Evolutionary conservation across 1,140 invertebrate genomes (phyloP), one percentile per base, ranked within the genome.

Genomic region (Chironomus striatipennis): DNA sequence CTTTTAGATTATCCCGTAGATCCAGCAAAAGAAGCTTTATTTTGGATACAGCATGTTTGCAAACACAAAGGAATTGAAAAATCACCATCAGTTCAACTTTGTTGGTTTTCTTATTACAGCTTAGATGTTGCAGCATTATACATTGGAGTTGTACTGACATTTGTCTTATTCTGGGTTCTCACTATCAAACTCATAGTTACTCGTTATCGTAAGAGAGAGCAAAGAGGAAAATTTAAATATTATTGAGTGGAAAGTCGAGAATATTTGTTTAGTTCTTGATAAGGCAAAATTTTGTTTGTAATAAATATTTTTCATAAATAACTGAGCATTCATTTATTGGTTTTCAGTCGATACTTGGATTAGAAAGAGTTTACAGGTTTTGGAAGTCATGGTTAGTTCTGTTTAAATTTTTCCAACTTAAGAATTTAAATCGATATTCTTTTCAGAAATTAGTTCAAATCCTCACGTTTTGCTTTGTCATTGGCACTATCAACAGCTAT

Each of bases 121-220:
- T n/a, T 57, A 5, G 47, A 57, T 57, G 47, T 57, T 57, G 47
- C 47, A 57, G 47, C 47, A n/a, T 57, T 57, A n/a, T 57, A 57
- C n/a, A 5, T 57, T n/a, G 12, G 12, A 12, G 15, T 57, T 4
- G 9, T 57, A 5, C 12, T 57, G 12, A 15, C 4, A 12, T 10
- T 57, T 15, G 12, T 57, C 12, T n/a, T 57, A n/a, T 57, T 57
- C 47, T 57, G 47, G 47, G n/a, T 57, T 15, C 4, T 57, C 4
- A 57, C 47, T 12, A 57, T 57, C 12, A 57, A 57, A 57, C 47
- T 57, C 12, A 57, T 57, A n/a, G 12, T 57, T 57, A 12, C 5
- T 57, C 47, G 47, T n/a, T 57, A 57, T 57, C 47, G 47, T 15
- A 57, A 57, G n/a, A 12, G 47, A 57, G 47, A 57, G 12, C 12